Evolutionary conservation across 2,113 vertebrate genomes (phyloP).

Genomic region (Jaculus jaculus): DNA sequence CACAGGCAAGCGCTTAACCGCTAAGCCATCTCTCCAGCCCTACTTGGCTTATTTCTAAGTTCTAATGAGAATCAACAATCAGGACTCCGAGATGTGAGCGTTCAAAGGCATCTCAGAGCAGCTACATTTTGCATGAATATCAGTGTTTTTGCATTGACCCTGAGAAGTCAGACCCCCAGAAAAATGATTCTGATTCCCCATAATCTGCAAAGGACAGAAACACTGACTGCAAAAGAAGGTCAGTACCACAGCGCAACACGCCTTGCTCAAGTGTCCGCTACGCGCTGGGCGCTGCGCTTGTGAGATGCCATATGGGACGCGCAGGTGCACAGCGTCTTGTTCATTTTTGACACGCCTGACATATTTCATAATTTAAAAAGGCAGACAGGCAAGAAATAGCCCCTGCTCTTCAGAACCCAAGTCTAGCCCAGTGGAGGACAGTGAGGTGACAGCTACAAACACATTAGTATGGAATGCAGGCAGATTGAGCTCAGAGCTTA

Average conservation of each 20-base stretch:
- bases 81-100: not conserved
- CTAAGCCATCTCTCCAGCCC: too few relatives aligned
- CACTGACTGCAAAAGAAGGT: not conserved
- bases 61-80: not conserved
- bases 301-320: not conserved
- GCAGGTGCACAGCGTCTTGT: not conserved
- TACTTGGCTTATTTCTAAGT: not conserved
- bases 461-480: not conserved
- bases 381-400: not conserved
- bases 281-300: not conserved
- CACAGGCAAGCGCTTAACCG: too few relatives aligned
- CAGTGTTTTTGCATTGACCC: not conserved
- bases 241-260: not conserved
- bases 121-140: not conserved
- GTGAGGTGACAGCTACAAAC: not conserved
- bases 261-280: not conserved
- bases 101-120: not conserved
- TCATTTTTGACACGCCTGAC: constrained; percentile 5
- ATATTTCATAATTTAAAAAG: constrained; percentile 4
- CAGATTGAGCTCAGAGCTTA: not conserved
- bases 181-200: constrained; percentile 5
- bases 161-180: not conserved
- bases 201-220: not conserved
- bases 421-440: not conserved
- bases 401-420: constrained; percentile 2